Conservation (phyloP, 2,113 vertebrate genomes). For the Tachuris rubrigastra region DNA sequence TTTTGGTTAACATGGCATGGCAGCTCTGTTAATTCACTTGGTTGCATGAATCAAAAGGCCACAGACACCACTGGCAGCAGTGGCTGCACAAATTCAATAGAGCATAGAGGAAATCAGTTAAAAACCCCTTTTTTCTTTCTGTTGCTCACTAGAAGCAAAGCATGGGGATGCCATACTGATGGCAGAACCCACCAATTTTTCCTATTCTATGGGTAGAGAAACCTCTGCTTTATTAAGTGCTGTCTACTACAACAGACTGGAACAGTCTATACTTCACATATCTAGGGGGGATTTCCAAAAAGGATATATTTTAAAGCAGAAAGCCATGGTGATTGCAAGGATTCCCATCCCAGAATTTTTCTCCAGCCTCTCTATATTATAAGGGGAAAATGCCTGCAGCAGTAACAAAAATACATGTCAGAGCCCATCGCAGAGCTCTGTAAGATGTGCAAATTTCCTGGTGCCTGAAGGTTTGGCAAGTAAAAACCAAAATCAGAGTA, state of each 20-base stretch:
- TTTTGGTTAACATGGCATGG: neutral
- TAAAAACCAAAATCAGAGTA: conserved; percentile 19
- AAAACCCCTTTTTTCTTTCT: neutral
- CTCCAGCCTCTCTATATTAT: neutral
- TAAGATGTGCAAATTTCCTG: conserved; percentile 46
- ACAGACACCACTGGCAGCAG: neutral
- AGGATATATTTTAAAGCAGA: neutral
- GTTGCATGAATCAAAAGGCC: neutral
- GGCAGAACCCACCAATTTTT: neutral
- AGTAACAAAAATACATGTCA: conserved; percentile 17
- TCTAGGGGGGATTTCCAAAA: neutral
- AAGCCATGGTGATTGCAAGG: neutral
- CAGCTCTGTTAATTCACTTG: neutral
- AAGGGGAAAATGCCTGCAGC: conserved; percentile 53
- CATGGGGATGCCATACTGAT: neutral
- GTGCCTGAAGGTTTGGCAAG: conserved; percentile 52
- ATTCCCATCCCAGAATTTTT: conserved; percentile 3
- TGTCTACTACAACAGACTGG: neutral
- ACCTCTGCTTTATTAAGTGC: neutral
- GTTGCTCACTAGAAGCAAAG: neutral
- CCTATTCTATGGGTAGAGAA: neutral
- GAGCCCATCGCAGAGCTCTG: conserved; percentile 34
- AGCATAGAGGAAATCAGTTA: neutral
- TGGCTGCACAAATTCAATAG: neutral
- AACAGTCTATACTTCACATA: neutral